Conservation (phyloP, 2,113 vertebrate species). For the Pteronura brasiliensis region DNA sequence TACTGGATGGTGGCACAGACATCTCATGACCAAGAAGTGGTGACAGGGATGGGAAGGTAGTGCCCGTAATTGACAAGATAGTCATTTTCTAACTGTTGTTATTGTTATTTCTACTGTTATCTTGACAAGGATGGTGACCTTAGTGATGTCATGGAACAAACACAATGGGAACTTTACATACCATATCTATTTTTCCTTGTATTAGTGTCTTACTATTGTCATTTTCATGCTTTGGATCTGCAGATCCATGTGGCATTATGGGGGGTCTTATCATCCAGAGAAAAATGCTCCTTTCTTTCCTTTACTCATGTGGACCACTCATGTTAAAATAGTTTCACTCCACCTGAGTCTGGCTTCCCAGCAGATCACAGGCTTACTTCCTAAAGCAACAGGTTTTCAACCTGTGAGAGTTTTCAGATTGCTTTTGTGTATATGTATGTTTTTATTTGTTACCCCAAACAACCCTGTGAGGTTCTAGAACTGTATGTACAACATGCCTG, state of each 20-base stretch:
- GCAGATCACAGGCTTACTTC: not conserved
- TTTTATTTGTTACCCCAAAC: not conserved
- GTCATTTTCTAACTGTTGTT: not conserved
- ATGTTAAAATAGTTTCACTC: not conserved
- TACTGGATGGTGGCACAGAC: not conserved
- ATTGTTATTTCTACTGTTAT: not conserved
- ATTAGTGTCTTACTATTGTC: not conserved
- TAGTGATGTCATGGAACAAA: not conserved
- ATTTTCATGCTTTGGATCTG: not conserved
- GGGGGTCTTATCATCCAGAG: not conserved
- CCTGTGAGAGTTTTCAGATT: not conserved
- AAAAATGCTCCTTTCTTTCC: not conserved
- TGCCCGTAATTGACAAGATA: not conserved
- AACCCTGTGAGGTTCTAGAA: not conserved
- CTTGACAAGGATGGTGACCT: not conserved
- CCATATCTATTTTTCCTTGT: not conserved
- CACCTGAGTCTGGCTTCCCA: not conserved
- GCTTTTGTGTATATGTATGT: not conserved
- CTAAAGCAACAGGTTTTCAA: not conserved
- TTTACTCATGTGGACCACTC: not conserved
- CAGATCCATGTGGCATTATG: not conserved
- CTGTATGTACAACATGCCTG: not conserved
- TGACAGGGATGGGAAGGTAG: rapidly evolving
- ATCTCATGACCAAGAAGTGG: not conserved
- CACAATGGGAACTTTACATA: not conserved